Percentiles rank a stretch among this genome's conserved stretches.
phyloP scores from a whole-genome alignment of 2,113 vertebrate genomes.

The Lophochroa leadbeateri region DNA sequence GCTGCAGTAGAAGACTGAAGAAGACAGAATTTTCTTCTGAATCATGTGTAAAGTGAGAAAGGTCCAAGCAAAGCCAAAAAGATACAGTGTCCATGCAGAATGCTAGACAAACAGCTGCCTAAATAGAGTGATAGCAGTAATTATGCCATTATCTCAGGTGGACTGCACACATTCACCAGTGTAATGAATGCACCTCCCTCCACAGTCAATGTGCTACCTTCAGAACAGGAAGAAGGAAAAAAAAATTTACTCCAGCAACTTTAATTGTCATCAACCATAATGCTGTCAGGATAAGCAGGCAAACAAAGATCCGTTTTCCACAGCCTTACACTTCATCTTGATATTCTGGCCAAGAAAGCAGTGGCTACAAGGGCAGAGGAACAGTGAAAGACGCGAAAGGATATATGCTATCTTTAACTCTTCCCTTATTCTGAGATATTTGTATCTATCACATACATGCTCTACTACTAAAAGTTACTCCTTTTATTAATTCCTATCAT shows the following conservation, averaged over 20 bases:
- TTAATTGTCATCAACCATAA: background rate
- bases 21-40: background rate
- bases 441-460: background rate
- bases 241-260: background rate
- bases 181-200: fast-evolving
- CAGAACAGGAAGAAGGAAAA: background rate
- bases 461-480: background rate
- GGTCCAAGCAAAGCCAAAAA: background rate
- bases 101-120: background rate
- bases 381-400: background rate
- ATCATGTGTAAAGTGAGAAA: background rate
- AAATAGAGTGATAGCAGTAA: background rate
- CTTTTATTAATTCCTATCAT: background rate
- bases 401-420: background rate
- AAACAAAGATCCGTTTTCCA: background rate
- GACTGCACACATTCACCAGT: background rate
- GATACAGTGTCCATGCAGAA: background rate
- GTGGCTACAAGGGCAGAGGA: background rate
- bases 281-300: background rate
- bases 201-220: background rate
- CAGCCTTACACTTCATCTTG: background rate
- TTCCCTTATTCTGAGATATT: background rate
- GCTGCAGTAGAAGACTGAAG: background rate
- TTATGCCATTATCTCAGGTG: background rate
- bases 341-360: background rate